A percentile compares a stretch with the other conserved stretches of the same genome.
Evolutionary conservation across 2,797 vertebrate genomes (phyloP).

Genomic region (Poeciliopsis gracilis): DNA sequence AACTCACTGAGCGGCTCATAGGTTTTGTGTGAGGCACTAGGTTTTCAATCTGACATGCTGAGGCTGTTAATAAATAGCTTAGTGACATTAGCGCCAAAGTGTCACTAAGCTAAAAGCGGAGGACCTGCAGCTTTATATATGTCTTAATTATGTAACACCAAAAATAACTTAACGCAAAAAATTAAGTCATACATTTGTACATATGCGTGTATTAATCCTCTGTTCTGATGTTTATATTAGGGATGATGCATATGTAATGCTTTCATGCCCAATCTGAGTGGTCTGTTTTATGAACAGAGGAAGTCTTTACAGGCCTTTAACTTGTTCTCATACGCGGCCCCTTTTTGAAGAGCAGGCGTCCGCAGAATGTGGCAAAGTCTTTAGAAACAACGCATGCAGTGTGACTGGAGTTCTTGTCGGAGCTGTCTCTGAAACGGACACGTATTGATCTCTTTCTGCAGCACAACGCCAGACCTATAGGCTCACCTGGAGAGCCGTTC

Average conservation of each 20-base stretch:
- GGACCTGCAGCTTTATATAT: background rate
- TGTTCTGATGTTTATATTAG: background rate
- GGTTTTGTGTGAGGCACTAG: background rate
- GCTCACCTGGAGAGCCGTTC: constrained; percentile 17
- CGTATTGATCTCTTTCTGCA: constrained; percentile 29
- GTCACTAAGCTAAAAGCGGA: no score
- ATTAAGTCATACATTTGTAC: background rate
- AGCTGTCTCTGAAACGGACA: constrained; percentile 19
- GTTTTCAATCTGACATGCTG: background rate
- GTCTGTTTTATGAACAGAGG: background rate
- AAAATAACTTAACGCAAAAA: background rate
- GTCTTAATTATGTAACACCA: background rate
- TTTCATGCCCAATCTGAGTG: background rate
- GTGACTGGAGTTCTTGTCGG: constrained; percentile 15
- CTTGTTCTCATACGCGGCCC: background rate
- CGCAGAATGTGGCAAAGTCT: no score
- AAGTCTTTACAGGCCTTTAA: background rate
- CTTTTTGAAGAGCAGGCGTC: constrained; percentile 5
- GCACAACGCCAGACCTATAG: constrained; percentile 26
- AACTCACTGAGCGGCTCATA: no score
- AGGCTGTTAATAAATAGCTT: background rate
- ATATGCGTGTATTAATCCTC: background rate
- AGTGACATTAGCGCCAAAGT: background rate
- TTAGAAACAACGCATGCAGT: constrained; percentile 15
- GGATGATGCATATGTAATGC: background rate